Base-by-base conservation (phyloP, 1,140 invertebrate genomes). In the Aethina tumida region DNA sequence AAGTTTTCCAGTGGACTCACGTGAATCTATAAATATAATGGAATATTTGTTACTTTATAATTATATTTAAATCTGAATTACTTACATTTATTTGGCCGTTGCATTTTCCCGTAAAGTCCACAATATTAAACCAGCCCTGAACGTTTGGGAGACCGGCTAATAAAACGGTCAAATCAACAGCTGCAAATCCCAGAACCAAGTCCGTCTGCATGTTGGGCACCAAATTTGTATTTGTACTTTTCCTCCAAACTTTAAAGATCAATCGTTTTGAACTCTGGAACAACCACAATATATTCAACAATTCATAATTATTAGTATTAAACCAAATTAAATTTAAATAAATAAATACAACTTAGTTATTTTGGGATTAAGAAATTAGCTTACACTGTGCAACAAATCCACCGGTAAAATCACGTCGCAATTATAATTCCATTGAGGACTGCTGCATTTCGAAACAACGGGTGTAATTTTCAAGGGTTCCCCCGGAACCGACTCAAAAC, bases 101-200 rank as follows among this genome's bases (percentile, higher is more conserved):
- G 26, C 71, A 71, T 42, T 69, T 69, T 10, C 70, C 71, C 41
- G 63, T 65, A 39, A 74, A 74, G 44, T 76, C 73, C 3, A 74
- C 66, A 28, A 77, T 72, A 50, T 75, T 71, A 51, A 74, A 76
- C 70, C 71, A 75, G 8, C 74, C 74, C 30, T 66, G 68, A 25
- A 75, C 56, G 30, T 59, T 60, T 13, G 70, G 61, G 46, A 69
- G 63, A 9, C 69, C 70, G 25, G 59, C 54, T 3, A 62, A 39
- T n/a, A 75, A 52, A 18, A 66, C 59, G 8, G 65, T 72, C 19
- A 77, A 58, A 64, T 77, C 73, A 18, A 77, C 52, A 10, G 71
- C 66, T 15, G 71, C 65, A 52, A 76, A 74, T 13, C 75, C 75
- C 25, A 77, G 62, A 1, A 76, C 67, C 25, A 60, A 57, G 53